Percentiles rank a stretch among this genome's conserved stretches.
These are phyloP conservation scores for Lerista edwardsae DNA, from an alignment of 2,797 vertebrate species.

Conservation along the genomic window DNA sequence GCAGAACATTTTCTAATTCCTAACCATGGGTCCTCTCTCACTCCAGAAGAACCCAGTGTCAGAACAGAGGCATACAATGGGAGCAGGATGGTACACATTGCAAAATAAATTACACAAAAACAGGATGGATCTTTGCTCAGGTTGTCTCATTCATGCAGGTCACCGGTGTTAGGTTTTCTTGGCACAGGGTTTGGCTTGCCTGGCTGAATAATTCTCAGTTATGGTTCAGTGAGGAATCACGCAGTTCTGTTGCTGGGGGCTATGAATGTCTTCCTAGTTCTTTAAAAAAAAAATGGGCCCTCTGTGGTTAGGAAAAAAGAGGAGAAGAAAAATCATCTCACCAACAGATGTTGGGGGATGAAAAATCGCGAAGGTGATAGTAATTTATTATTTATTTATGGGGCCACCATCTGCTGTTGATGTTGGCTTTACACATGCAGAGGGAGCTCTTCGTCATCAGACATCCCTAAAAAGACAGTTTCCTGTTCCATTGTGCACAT, in stretches of 20 bases:
- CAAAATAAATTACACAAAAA: background rate
- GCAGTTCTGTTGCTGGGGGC: background rate
- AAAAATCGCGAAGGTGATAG: constrained; percentile 27
- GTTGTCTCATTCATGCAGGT: background rate
- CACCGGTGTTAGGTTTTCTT: background rate
- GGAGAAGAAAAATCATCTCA: background rate
- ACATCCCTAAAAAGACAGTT: background rate
- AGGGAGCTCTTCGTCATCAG: background rate
- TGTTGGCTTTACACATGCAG: background rate
- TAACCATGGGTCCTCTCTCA: too few relatives aligned
- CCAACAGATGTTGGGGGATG: constrained; percentile 33
- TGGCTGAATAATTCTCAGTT: background rate
- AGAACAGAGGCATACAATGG: background rate
- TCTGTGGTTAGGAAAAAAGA: background rate
- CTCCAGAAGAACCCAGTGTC: background rate
- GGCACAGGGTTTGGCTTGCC: background rate
- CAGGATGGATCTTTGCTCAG: background rate
- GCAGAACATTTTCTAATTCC: background rate
- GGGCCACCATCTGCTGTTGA: constrained; percentile 29
- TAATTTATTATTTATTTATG: constrained; percentile 41
- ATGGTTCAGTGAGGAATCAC: background rate
- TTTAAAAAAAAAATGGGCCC: background rate
- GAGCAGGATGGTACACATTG: background rate
- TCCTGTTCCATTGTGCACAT: background rate
- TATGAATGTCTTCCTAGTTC: background rate